Conservation (phyloP, 2,888 invertebrate species). For the Brachylomia viminalis region DNA sequence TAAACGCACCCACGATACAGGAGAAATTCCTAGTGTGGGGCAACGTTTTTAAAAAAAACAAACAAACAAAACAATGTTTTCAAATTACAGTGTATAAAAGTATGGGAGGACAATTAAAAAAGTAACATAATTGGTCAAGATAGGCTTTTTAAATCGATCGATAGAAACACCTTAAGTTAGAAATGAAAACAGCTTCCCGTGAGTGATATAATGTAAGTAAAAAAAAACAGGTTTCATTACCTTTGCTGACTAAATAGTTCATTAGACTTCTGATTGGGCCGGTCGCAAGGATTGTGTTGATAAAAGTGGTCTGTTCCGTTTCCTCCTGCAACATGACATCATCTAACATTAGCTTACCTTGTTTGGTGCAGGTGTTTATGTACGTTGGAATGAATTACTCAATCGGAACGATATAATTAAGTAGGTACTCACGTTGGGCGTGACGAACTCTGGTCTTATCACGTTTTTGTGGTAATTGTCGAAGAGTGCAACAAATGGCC, state of each 20-base stretch:
- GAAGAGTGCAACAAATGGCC: conserved; percentile 92
- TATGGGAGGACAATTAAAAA: no score
- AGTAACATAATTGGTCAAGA: conserved; percentile 11
- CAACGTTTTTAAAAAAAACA: no score
- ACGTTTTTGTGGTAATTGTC: conserved; percentile 95
- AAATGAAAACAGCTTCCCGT: conserved; percentile 5
- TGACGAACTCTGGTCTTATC: conserved; percentile 92
- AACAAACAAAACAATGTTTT: no score
- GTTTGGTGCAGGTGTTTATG: conserved; percentile 64
- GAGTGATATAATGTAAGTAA: neutral
- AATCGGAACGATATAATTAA: conserved; percentile 45
- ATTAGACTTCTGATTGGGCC: conserved; percentile 93
- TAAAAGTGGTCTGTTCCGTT: conserved; percentile 92
- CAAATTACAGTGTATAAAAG: no score
- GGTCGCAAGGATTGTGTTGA: conserved; percentile 93
- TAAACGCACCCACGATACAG: no score
- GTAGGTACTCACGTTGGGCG: conserved; percentile 86
- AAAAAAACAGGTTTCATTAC: conserved; percentile 73
- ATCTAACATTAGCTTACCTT: conserved; percentile 72
- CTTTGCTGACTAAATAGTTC: conserved; percentile 92
- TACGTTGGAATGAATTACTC: conserved; percentile 52
- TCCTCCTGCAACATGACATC: conserved; percentile 90
- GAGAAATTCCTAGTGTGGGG: no score
- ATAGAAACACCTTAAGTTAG: neutral
- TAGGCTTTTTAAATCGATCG: neutral